phyloP scores from a whole-genome alignment of 2,113 vertebrate species.

The Polypterus bichir region DNA sequence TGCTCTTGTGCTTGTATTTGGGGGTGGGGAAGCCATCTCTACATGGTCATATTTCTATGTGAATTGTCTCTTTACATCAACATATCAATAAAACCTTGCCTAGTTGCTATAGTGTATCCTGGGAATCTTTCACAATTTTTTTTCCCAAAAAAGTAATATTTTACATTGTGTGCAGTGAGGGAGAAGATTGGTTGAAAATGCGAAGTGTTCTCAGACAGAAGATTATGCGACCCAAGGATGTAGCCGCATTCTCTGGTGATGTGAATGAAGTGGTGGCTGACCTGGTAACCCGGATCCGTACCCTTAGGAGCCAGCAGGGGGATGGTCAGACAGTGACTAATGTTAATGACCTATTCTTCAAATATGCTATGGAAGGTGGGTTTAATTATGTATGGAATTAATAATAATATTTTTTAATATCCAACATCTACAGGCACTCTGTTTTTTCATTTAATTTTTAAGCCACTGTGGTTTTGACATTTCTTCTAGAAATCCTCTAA shows the following conservation, averaged over 20 bases:
- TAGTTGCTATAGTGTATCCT: too few relatives aligned
- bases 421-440: too few relatives aligned
- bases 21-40: too few relatives aligned
- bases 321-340: constrained; percentile 63
- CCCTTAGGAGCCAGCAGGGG: constrained; percentile 44
- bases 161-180: constrained; percentile 53
- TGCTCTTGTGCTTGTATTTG: too few relatives aligned
- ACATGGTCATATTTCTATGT: too few relatives aligned
- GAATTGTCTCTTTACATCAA: too few relatives aligned
- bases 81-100: too few relatives aligned
- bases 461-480: too few relatives aligned
- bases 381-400: neutral
- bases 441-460: too few relatives aligned
- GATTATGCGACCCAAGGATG: constrained; percentile 74
- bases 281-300: constrained; percentile 60
- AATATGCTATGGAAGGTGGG: constrained; percentile 89
- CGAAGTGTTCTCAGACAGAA: constrained; percentile 75
- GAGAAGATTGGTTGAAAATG: constrained; percentile 81
- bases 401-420: too few relatives aligned
- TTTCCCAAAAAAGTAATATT: neutral
- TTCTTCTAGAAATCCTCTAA: too few relatives aligned
- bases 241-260: constrained; percentile 64
- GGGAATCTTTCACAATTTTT: too few relatives aligned
- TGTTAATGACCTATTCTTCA: constrained; percentile 83
- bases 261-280: constrained; percentile 70